Base-by-base conservation (phyloP, 1,140 invertebrate species). In the Doryteuthis pealeii region DNA sequence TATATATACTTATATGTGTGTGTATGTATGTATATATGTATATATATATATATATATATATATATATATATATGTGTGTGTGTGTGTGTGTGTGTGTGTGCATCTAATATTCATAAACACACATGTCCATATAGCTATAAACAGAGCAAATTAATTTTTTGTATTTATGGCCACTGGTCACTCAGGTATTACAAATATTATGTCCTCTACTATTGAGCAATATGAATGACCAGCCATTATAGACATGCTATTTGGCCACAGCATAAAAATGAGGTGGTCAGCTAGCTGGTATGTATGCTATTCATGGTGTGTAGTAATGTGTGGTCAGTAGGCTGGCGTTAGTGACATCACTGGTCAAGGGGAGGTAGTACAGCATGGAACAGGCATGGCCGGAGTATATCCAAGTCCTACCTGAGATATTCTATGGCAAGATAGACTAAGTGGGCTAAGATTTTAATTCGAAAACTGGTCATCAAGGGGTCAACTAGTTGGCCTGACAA, bases 401-500 rank as follows among this genome's bases (percentile, higher is more conserved):
- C 26, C 18, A 62, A 22, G 26, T 62, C 18, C 54, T 62, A 62
- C 54, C 54, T 62, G 54, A n/a, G 54, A 22, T 62, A 6, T 6
- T 62, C 54, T n/a, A 6, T 62, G 26, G 35, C 35, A 62, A n/a
- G 10, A n/a, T 28, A n/a, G 26, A n/a, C 54, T 22, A 62, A 62
- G 26, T 28, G 54, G 54, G 26, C 26, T 62, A n/a, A 62, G 54
- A 62, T 62, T 62, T 62, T 62, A 62, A 62, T 62, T 62, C 26
- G 54, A 62, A 62, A 62, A 62, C 54, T 62, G 54, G 54, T 62
- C 26, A 62, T 62, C 26, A 62, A 62, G 26, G 26, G 54, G 54
- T 62, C 54, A 62, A 62, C 54, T 62, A 62, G 54, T 62, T 62
- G 54, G 54, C 54, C 26, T 62, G 18, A 28, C 54, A n/a, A 62